Conservation (phyloP, 2,888 invertebrate genomes). For the Acanthococcus lagerstroemiae region DNA sequence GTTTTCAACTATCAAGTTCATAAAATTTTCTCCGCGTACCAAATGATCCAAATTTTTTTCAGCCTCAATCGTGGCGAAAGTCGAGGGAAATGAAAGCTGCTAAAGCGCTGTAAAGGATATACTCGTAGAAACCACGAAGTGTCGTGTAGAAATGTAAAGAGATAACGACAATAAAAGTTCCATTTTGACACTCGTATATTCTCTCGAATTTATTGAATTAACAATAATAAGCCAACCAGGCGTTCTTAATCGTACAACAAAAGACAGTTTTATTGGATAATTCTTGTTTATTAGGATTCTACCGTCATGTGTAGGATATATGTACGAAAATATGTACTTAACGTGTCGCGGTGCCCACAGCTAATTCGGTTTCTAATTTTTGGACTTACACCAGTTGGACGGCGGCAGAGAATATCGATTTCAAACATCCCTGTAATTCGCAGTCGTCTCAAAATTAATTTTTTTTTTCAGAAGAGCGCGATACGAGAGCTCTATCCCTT, state of each 20-base stretch:
- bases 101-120: not conserved
- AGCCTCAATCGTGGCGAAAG: not conserved
- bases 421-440: no score
- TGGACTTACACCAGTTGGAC: no score
- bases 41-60: not conserved
- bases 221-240: conserved; percentile 15
- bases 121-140: no score
- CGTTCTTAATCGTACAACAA: conserved; percentile 18
- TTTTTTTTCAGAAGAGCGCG: no score
- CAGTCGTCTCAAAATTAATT: no score
- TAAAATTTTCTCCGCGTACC: not conserved
- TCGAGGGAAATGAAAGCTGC: not conserved
- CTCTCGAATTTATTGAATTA: conserved; percentile 21
- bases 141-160: not conserved
- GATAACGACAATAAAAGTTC: conserved; percentile 4
- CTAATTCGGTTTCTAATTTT: no score
- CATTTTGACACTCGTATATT: conserved; percentile 5
- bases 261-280: conserved; percentile 21
- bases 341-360: no score
- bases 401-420: no score
- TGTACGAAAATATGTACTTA: no score
- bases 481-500: no score
- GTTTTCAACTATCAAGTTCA: not conserved
- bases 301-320: no score
- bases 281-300: conserved; percentile 9